These are phyloP conservation scores for Lemur catta DNA, from an alignment of 2,797 vertebrate species.

Conservation along the genomic window DNA sequence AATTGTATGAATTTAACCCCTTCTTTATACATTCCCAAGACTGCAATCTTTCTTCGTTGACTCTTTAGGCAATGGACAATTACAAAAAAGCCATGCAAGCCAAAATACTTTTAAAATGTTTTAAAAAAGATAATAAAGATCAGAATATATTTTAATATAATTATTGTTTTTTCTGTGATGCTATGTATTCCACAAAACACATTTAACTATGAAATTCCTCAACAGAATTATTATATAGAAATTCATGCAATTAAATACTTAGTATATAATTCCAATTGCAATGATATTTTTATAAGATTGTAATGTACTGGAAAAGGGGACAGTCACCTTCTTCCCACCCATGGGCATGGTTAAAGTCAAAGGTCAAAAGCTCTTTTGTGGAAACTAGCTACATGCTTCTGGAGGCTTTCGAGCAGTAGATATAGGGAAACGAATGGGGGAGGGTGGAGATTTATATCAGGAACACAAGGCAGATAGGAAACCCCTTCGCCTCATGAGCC, in stretches of 20 bases:
- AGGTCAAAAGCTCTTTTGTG: not conserved
- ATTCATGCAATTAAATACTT: not conserved
- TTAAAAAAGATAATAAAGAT: not conserved
- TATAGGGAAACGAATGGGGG: not conserved
- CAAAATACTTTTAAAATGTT: not conserved
- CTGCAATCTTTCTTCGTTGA: not conserved
- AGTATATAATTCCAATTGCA: not conserved
- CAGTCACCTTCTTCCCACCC: not conserved
- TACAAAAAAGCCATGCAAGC: slow-evolving; percentile 45
- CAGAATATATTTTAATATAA: not conserved
- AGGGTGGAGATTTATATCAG: not conserved
- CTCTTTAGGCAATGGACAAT: slow-evolving; percentile 37
- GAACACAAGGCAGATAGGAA: not conserved
- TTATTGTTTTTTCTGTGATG: not conserved
- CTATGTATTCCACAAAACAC: not conserved
- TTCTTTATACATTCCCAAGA: slow-evolving; percentile 25
- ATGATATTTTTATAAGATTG: not conserved
- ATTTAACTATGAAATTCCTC: not conserved
- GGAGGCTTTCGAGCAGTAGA: not conserved
- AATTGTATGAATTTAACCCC: not conserved
- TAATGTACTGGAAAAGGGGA: not conserved
- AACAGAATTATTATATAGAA: not conserved
- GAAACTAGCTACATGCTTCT: not conserved
- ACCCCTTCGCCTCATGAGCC: not conserved
- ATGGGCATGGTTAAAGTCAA: not conserved